phyloP scores from a whole-genome alignment of 2,888 invertebrate species.

The Stenodera caucasica region DNA sequence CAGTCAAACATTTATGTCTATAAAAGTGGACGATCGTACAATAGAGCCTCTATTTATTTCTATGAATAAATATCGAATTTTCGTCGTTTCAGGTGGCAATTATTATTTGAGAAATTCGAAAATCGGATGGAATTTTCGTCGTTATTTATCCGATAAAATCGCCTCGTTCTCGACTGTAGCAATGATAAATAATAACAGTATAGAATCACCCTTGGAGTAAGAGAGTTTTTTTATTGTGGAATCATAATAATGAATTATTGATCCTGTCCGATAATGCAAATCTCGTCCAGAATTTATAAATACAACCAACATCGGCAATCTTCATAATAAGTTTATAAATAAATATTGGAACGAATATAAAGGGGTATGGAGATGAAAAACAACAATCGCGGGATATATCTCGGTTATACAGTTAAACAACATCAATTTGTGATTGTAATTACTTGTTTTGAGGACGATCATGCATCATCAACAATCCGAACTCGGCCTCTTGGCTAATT shows the following conservation, averaged over 20 bases:
- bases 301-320: constrained; percentile 18
- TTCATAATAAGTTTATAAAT: neutral
- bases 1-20: constrained; percentile 3
- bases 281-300: constrained; percentile 25
- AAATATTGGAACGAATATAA: neutral
- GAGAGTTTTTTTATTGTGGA: too few species aligned
- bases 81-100: too few species aligned
- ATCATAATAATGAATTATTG: constrained; percentile 26
- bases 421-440: constrained; percentile 34
- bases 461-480: constrained; percentile 29
- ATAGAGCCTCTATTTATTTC: neutral
- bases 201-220: constrained; percentile 4
- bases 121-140: too few species aligned
- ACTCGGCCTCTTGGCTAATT: constrained; percentile 29
- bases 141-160: neutral
- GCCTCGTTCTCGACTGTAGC: neutral
- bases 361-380: neutral
- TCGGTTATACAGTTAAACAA: constrained; percentile 21
- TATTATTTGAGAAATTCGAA: too few species aligned
- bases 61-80: too few species aligned
- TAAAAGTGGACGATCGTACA: neutral
- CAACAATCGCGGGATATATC: constrained; percentile 16
- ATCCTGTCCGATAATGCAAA: constrained; percentile 22
- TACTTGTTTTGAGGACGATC: constrained; percentile 27
- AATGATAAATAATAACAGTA: constrained; percentile 6